Evolutionary conservation across 35 echinoderm and acorn worm species (phyloP).

Genomic region (Eucidaris tribuloides): DNA sequence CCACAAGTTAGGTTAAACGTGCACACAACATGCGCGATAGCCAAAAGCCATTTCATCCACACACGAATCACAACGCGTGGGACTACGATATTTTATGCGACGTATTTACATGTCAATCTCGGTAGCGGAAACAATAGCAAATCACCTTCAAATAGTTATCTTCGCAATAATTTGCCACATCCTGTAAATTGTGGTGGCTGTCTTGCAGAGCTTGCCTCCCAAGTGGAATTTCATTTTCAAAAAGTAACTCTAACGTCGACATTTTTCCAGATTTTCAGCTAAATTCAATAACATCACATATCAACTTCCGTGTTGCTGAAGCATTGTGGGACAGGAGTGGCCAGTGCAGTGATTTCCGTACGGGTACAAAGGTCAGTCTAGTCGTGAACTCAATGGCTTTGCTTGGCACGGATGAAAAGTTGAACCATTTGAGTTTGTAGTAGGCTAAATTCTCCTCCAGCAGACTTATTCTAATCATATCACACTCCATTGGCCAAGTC

Average conservation of each 20-base stretch:
- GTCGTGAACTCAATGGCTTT: no score
- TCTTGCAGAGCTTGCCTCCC: constrained; percentile 83
- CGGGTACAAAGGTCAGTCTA: no score
- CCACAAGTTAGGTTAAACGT: background rate
- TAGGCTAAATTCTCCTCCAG: no score
- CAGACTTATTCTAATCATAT: no score
- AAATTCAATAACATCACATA: background rate
- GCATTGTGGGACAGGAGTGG: constrained; percentile 31
- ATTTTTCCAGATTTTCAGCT: constrained; percentile 42
- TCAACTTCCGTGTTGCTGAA: background rate
- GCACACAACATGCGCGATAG: background rate
- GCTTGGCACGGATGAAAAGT: no score
- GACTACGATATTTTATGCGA: background rate
- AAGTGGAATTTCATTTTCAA: constrained; percentile 92
- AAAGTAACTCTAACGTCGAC: constrained; percentile 79
- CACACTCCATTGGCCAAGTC: no score
- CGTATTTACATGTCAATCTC: background rate
- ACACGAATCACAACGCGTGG: background rate
- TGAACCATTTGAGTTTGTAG: no score
- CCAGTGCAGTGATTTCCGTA: no score
- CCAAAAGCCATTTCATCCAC: background rate
- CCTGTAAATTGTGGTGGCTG: constrained; percentile 78
- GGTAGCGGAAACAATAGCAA: background rate
- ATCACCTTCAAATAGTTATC: constrained; percentile 91
- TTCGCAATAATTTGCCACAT: constrained; percentile 94